Percentiles rank a stretch among this genome's conserved stretches.
Evolutionary conservation across 2,113 vertebrate genomes (phyloP).

Genomic region (Silurus meridionalis): DNA sequence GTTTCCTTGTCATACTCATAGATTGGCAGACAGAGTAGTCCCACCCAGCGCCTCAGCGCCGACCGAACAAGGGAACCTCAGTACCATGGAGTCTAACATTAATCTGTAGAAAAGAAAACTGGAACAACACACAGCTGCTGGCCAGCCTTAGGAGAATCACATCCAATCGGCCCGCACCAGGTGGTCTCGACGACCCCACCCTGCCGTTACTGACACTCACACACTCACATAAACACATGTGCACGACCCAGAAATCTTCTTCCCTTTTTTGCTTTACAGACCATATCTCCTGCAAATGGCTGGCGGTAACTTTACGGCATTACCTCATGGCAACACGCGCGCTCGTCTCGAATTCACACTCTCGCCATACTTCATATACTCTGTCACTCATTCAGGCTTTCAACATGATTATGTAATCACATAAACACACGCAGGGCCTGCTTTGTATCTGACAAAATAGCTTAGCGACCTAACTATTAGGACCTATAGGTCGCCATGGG

Average conservation of each 20-base stretch:
- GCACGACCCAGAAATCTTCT: background rate
- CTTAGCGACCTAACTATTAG: background rate
- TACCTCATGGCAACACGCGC: background rate
- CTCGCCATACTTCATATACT: background rate
- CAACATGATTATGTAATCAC: slow-evolving; percentile 25
- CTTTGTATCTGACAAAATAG: slow-evolving; percentile 7
- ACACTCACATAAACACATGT: background rate
- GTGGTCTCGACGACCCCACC: slow-evolving; percentile 32
- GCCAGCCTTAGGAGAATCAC: slow-evolving; percentile 16
- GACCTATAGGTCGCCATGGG: background rate
- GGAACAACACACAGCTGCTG: slow-evolving; percentile 37
- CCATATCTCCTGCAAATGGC: background rate
- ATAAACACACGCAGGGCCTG: slow-evolving; percentile 12
- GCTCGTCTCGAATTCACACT: background rate
- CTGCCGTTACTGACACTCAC: slow-evolving; percentile 28
- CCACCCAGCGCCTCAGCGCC: slow-evolving; percentile 25
- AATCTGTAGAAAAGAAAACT: slow-evolving; percentile 44
- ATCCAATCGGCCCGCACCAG: slow-evolving; percentile 35
- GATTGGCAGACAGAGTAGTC: slow-evolving; percentile 37
- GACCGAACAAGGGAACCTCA: slow-evolving; percentile 35
- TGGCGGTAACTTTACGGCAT: background rate
- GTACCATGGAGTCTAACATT: slow-evolving; percentile 37
- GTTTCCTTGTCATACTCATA: slow-evolving; percentile 42
- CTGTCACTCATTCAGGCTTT: slow-evolving; percentile 26
- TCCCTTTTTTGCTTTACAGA: background rate